Conservation (phyloP, 2,797 vertebrate species). For the Diplodus puntazzo region DNA sequence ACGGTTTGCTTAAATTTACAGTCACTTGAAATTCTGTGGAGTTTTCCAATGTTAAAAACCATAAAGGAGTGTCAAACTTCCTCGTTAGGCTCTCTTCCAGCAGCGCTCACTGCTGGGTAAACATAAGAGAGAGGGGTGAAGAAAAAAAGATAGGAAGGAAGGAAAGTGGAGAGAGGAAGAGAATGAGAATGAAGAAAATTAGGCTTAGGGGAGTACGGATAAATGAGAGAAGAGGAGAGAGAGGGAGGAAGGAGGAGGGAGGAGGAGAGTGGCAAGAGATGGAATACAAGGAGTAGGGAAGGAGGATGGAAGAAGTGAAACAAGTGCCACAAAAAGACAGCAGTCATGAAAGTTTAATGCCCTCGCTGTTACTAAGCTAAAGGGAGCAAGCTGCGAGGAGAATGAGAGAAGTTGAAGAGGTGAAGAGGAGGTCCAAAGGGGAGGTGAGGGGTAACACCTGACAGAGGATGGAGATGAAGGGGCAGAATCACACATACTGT, state of each 20-base stretch:
- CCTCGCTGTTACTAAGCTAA: slow-evolving; percentile 66
- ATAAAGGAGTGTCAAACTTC: slow-evolving; percentile 73
- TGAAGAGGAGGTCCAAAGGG: slow-evolving; percentile 25
- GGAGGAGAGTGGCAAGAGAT: neutral
- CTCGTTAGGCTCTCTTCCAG: slow-evolving; percentile 68
- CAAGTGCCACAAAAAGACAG: slow-evolving; percentile 55
- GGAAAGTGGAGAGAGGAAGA: neutral
- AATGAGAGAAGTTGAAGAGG: slow-evolving; percentile 29
- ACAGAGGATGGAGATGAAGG: slow-evolving; percentile 23
- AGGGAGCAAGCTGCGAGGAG: slow-evolving; percentile 43
- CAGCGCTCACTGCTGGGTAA: slow-evolving; percentile 54
- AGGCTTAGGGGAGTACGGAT: neutral
- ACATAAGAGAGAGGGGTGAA: slow-evolving; percentile 20
- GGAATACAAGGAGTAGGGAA: neutral
- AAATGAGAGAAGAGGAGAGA: neutral
- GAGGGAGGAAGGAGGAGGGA: neutral
- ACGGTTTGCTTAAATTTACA: slow-evolving; percentile 66
- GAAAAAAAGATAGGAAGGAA: slow-evolving; percentile 4
- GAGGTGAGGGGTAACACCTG: slow-evolving; percentile 30
- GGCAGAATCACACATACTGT: slow-evolving; percentile 14
- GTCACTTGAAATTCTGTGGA: slow-evolving; percentile 67
- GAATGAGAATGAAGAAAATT: slow-evolving; percentile 10
- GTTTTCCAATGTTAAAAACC: slow-evolving; percentile 70
- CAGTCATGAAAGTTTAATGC: slow-evolving; percentile 77
- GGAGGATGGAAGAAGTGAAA: neutral